Base-by-base conservation (phyloP, 1,140 invertebrate species). In the Delia radicum region DNA sequence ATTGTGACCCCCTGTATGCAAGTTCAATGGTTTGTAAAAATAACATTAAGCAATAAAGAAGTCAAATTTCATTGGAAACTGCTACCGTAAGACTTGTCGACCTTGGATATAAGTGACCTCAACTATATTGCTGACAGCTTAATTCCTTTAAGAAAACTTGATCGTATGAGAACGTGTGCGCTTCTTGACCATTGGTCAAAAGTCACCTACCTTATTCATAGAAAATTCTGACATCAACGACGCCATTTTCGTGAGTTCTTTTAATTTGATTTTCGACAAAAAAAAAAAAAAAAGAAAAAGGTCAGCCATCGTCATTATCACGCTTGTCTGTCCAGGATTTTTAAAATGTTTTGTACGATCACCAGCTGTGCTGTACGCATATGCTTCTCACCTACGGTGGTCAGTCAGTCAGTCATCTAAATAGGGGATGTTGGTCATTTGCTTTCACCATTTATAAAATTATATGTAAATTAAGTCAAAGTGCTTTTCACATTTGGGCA, bases 111-210 rank as follows among this genome's bases (percentile, higher is more conserved):
- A 29, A 15, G 21, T 65, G 33, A 24, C 48, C 18, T 69, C n/a
- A 18, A 4, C 18, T 8, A 33, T 69, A 31, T 33, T 33, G 65
- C 3, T 33, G 65, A 69, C 65, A 69, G n/a, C 21, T 69, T 69
- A 69, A 69, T 37, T 69, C 29, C 65, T 69, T 69, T 24, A 69
- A 69, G 65, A 69, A 21, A 67, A 31, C 12, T 31, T 69, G 2
- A 2, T 7, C 18, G n/a, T 33, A 37, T 37, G n/a, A 7, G 21
- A 27, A 13, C 29, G 15, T 69, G 65, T 33, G 65, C 65, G 29
- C 21, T 69, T 69, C 65, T 69, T 69, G 65, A 69, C 65, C 65
- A 69, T 7, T 69, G 65, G 65, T 69, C 65, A 69, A 69, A 69
- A 69, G 65, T 69, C 65, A 69, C 24, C 29, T 4, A n/a, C 48